phyloP scores from a whole-genome alignment of 2,888 invertebrate species.

The Cancer borealis region DNA sequence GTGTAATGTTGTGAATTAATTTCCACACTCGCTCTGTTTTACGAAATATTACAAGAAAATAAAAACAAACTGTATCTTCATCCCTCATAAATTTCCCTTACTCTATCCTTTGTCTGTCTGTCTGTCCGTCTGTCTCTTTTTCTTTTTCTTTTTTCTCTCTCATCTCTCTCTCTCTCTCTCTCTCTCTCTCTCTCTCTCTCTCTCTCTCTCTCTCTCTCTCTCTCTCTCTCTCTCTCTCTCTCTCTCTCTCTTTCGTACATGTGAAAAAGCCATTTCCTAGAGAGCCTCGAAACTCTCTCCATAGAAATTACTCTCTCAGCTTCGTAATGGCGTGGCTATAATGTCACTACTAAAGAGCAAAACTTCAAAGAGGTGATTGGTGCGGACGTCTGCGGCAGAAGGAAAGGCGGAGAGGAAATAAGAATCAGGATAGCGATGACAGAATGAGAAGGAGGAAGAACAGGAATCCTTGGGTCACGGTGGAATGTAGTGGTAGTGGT shows the following conservation, averaged over 20 bases:
- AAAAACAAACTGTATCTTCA: neutral
- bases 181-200: conserved; percentile 3
- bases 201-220: neutral
- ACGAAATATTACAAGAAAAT: neutral
- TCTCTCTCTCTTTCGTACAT: neutral
- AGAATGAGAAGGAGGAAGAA: neutral
- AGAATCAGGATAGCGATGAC: neutral
- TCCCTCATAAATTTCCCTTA: neutral
- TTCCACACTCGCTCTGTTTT: neutral
- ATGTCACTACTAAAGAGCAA: neutral
- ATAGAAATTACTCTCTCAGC: neutral
- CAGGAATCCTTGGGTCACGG: neutral
- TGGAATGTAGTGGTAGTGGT: no score
- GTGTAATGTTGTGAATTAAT: conserved; percentile 13
- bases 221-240: neutral
- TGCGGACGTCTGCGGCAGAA: neutral
- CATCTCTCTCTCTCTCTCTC: conserved; percentile 27
- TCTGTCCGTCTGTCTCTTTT: neutral
- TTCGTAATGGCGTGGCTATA: conserved; percentile 33
- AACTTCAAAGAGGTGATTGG: neutral
- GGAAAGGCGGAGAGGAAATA: neutral
- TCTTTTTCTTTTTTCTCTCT: neutral
- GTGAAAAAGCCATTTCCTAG: neutral
- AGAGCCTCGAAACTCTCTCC: neutral
- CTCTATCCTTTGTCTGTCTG: neutral